Percentiles rank a stretch among this genome's conserved stretches.
Conservation (phyloP, 2,113 vertebrate species). For the Thamnaconus septentrionalis region DNA sequence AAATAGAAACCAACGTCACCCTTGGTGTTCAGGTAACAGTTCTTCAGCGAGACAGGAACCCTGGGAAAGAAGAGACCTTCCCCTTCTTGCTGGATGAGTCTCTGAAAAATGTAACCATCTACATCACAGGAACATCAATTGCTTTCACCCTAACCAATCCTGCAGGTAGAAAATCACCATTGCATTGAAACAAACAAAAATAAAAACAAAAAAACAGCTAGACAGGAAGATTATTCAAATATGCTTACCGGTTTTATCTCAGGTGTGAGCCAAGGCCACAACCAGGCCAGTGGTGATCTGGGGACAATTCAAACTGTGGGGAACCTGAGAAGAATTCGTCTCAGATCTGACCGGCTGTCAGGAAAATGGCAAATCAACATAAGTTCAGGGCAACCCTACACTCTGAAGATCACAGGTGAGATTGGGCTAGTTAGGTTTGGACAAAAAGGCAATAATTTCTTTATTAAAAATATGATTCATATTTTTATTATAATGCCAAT, state of each 20-base stretch:
- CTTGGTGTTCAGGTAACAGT: conserved; percentile 65
- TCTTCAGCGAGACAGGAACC: conserved; percentile 56
- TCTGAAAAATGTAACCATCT: conserved; percentile 68
- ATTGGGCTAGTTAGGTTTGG: neutral
- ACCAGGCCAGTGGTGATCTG: conserved; percentile 52
- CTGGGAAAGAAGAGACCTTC: conserved; percentile 60
- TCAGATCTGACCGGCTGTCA: conserved; percentile 31
- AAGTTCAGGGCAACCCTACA: conserved; percentile 53
- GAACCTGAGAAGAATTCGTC: conserved; percentile 62
- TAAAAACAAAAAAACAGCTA: too few relatives aligned
- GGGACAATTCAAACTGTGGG: conserved; percentile 64
- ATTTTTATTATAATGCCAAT: too few relatives aligned
- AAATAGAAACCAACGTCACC: neutral
- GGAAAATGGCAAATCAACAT: conserved; percentile 69
- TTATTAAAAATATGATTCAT: too few relatives aligned
- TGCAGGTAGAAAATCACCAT: conserved; percentile 41
- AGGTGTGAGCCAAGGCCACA: conserved; percentile 61
- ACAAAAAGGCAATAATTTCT: too few relatives aligned
- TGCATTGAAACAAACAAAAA: too few relatives aligned
- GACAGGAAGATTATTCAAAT: too few relatives aligned
- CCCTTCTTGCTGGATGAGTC: conserved; percentile 66
- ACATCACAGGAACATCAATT: conserved; percentile 65
- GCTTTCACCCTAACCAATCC: conserved; percentile 67
- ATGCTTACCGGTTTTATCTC: neutral
- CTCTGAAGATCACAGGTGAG: conserved; percentile 74